Percentiles rank a stretch among this genome's conserved stretches.
phyloP scores from a whole-genome alignment of 2,113 vertebrate species.

The Podiceps cristatus region DNA sequence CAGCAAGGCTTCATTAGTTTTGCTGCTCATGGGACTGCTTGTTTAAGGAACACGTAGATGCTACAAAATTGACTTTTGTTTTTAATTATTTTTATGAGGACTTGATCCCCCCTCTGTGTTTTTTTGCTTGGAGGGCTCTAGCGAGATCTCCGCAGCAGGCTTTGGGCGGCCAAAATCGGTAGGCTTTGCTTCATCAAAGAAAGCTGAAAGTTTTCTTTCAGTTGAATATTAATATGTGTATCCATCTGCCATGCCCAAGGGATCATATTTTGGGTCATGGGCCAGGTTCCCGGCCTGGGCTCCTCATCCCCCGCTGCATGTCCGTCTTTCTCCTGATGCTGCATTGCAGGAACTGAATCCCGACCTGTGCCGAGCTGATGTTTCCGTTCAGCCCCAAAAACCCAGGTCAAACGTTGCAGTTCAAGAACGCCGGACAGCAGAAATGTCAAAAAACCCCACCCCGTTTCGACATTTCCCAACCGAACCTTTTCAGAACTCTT shows the following conservation, averaged over 20 bases:
- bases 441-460: not conserved
- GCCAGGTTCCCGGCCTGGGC: not conserved
- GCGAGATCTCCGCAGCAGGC: not conserved
- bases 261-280: fast-evolving
- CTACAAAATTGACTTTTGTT: constrained; percentile 44
- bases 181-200: not conserved
- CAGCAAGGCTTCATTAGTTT: constrained; percentile 50
- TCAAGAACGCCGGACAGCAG: not conserved
- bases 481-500: not conserved
- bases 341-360: not conserved
- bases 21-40: constrained; percentile 23
- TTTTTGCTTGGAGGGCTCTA: not conserved
- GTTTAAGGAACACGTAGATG: not conserved
- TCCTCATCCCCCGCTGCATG: fast-evolving
- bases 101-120: fast-evolving
- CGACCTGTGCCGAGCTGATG: not conserved
- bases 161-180: not conserved
- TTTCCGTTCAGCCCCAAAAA: not conserved
- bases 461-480: not conserved
- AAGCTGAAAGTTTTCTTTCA: not conserved
- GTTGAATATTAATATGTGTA: not conserved
- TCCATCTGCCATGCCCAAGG: not conserved
- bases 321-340: not conserved
- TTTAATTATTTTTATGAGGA: constrained; percentile 59
- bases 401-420: not conserved